Conservation (phyloP, 2,888 invertebrate genomes). For the Polymixis flavicincta region DNA sequence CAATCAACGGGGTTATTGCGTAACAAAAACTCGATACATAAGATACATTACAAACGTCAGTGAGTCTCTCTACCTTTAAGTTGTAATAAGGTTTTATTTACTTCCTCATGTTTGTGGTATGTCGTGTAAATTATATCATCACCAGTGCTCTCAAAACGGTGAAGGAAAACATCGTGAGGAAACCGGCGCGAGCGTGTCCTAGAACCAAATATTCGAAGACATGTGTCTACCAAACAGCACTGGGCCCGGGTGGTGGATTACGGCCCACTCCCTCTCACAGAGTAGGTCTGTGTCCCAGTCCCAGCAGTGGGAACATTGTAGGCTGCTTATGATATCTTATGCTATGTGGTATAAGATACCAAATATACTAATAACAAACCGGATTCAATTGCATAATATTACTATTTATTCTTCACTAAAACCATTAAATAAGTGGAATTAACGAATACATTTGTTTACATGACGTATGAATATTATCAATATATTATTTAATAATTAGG, state of each 20-base stretch:
- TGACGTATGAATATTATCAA: conserved; percentile 10
- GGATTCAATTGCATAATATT: background rate
- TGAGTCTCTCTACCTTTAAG: too few species aligned
- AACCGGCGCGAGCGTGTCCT: background rate
- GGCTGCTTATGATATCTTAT: too few species aligned
- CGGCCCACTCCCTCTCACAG: background rate
- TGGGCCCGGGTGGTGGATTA: background rate
- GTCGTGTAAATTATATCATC: too few species aligned
- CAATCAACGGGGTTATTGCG: too few species aligned
- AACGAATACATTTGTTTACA: conserved; percentile 15
- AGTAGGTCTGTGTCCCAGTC: background rate
- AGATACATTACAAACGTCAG: too few species aligned
- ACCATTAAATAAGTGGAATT: background rate
- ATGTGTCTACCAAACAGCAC: background rate
- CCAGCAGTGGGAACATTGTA: background rate
- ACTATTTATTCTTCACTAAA: background rate
- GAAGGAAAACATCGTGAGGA: too few species aligned
- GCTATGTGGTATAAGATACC: too few species aligned
- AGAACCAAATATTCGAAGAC: background rate
- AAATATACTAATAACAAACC: too few species aligned
- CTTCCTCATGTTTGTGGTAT: background rate
- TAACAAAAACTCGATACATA: too few species aligned
- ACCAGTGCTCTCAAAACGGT: too few species aligned
- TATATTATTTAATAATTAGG: background rate
- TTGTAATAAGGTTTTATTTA: background rate